These are phyloP conservation scores for Ecdyonurus torrentis DNA, from an alignment of 2,888 invertebrate genomes.

Conservation along the genomic window DNA sequence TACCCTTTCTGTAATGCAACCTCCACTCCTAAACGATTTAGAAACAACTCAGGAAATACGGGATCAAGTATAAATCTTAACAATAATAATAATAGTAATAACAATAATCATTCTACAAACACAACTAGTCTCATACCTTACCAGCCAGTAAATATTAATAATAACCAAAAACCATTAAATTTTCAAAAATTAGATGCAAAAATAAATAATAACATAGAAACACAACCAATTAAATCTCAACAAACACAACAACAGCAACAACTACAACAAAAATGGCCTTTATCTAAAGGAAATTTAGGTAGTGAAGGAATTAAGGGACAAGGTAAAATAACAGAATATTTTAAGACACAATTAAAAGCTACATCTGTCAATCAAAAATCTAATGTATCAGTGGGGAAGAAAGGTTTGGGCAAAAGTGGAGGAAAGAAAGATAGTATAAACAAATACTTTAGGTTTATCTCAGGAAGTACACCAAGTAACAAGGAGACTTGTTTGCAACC, in stretches of 20 bases:
- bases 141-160: neutral
- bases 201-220: constrained; percentile 4
- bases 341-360: constrained; percentile 67
- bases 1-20: neutral
- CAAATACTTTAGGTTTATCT: neutral
- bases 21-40: neutral
- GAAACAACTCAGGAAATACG: neutral
- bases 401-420: constrained; percentile 1
- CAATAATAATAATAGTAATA: too few relatives aligned
- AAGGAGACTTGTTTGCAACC: neutral
- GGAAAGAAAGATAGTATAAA: constrained; percentile 8
- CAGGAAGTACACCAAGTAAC: neutral
- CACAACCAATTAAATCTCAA: constrained; percentile 7
- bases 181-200: neutral
- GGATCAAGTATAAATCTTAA: neutral
- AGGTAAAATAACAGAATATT: constrained; percentile 72
- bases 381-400: neutral
- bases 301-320: constrained; percentile 27
- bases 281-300: constrained; percentile 11
- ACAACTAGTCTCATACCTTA: neutral
- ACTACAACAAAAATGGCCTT: constrained; percentile 13
- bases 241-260: constrained; percentile 10
- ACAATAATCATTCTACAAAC: neutral
- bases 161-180: neutral
- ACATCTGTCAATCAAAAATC: constrained; percentile 19